Evolutionary conservation across 92 coral and sea anemone genomes (phyloP), one percentile per base, ranked within the genome.

Genomic region (Porites evermanni): DNA sequence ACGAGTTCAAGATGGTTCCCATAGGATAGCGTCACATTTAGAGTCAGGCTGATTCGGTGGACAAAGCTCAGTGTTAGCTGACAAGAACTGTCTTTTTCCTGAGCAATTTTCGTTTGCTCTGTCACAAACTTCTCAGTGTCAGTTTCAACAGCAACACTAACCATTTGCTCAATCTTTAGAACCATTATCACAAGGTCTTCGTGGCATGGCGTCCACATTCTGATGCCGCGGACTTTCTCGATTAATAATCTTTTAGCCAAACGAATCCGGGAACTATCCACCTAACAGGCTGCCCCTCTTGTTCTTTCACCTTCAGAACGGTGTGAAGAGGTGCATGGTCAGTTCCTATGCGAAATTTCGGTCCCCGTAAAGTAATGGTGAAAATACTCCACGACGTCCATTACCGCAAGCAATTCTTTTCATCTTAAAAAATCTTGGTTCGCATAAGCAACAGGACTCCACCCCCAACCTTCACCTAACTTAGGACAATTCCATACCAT

Each of bases 281-380:
- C 67, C 92, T 70, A 3, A 92, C 92, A 9, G 86, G 75, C 78
- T 91, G 7, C 14, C 14, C 60, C 12, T 13, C 60, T 54, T 14
- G 60, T 8, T 54, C 60, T 2, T 0, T 54, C 7, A 65, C 83
- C 71, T 87, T 86, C 13, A 91, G 77, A 11, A 91, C 79, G 21
- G 88, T 91, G 26, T 50, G 21, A 2, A 88, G 76, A 11, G 94
- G 88, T n/a, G 92, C 83, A 56, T 86, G 97, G 86, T 91, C 97
- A 38, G 93, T 89, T 32, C 88, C 71, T 11, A 88, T 71, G 53
- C 72, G 68, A 76, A 93, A 86, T 77, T 75, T 80, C n/a, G 79
- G 73, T 4, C 89, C 89, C 18, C 38, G 82, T 53, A 87, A 24
- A 66, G 73, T 87, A 70, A 24, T 82, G 88, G 19, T 69, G 88